Conservation (phyloP, 2,797 vertebrate species). For the Crenichthys baileyi region DNA sequence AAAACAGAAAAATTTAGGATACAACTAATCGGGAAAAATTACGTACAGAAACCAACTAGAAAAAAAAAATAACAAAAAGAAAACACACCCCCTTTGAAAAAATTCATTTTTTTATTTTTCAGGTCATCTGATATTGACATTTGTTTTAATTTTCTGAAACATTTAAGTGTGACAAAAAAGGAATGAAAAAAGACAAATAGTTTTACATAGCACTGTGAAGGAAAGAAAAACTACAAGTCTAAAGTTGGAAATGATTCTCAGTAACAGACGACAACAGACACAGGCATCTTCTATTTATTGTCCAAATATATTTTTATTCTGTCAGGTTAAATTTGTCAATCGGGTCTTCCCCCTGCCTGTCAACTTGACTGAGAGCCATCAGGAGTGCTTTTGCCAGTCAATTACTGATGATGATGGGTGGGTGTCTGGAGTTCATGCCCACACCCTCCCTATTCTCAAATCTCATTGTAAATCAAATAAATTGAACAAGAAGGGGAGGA, state of each 20-base stretch:
- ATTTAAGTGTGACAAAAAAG: not conserved
- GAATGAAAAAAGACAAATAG: not conserved
- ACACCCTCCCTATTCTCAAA: not conserved
- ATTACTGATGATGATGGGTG: constrained; percentile 1
- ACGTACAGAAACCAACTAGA: too few relatives aligned
- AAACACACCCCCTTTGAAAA: too few relatives aligned
- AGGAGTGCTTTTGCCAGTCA: not conserved
- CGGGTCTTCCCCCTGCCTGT: not conserved
- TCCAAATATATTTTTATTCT: not conserved
- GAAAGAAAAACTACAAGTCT: not conserved
- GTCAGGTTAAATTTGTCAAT: not conserved
- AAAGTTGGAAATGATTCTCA: not conserved
- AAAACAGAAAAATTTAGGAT: too few relatives aligned
- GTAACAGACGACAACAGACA: not conserved
- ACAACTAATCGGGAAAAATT: too few relatives aligned
- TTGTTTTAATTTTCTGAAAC: not conserved
- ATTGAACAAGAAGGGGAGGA: not conserved
- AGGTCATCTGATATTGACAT: not conserved
- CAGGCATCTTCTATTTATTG: not conserved
- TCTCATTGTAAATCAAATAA: not conserved
- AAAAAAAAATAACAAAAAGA: too few relatives aligned
- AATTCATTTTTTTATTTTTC: not conserved
- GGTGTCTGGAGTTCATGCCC: not conserved
- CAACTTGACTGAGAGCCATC: not conserved
- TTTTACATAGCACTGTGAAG: too few relatives aligned